Evolutionary conservation across 2,888 invertebrate species (phyloP).

Genomic region (Scelioninae gen. 2): DNA sequence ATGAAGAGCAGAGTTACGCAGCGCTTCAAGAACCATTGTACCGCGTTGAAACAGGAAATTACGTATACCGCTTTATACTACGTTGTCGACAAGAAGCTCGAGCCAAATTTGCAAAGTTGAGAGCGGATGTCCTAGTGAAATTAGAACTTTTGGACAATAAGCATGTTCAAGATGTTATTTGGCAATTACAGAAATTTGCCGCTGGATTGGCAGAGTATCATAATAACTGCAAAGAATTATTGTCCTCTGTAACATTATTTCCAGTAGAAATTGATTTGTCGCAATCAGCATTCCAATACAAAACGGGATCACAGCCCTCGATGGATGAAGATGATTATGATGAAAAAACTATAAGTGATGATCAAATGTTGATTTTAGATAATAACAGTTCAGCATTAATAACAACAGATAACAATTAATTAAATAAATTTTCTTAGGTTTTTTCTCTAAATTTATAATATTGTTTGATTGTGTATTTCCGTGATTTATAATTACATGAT

Average conservation of each 20-base stretch:
- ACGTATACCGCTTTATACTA: constrained; percentile 97
- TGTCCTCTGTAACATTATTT: constrained; percentile 88
- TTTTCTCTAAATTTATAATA: no score
- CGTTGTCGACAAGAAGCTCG: constrained; percentile 97
- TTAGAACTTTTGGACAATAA: constrained; percentile 98
- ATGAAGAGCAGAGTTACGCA: constrained; percentile 96
- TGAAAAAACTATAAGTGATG: constrained; percentile 60
- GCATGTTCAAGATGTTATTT: constrained; percentile 96
- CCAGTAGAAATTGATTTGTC: constrained; percentile 97
- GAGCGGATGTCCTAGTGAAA: constrained; percentile 96
- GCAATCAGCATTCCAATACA: constrained; percentile 93
- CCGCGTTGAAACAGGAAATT: constrained; percentile 98
- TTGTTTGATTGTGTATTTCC: no score
- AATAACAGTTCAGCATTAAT: constrained; percentile 61
- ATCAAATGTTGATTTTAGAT: constrained; percentile 64
- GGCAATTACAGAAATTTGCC: constrained; percentile 88
- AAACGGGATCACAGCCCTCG: constrained; percentile 76
- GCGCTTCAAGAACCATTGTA: constrained; percentile 96
- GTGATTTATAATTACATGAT: no score
- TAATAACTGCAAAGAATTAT: constrained; percentile 84
- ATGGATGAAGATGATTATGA: constrained; percentile 67
- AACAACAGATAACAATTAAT: constrained; percentile 54
- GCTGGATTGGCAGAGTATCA: constrained; percentile 87
- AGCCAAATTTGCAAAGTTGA: constrained; percentile 86
- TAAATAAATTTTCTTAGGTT: neutral